Evolutionary conservation across 2,888 invertebrate species (phyloP), one percentile per base, ranked within the genome.

Genomic region (Leptopterna dolabrata): DNA sequence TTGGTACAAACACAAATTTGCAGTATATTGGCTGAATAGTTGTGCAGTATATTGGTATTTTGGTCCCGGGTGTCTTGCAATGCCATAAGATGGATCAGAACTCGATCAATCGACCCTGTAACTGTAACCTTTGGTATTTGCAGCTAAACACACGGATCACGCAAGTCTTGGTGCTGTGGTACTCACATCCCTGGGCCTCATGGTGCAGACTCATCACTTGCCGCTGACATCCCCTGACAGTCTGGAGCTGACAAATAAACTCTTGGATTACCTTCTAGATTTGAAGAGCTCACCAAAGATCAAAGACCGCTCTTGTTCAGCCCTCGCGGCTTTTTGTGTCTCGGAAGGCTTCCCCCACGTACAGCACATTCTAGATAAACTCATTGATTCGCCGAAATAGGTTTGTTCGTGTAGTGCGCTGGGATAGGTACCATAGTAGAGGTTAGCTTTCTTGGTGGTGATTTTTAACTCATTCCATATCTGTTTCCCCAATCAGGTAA

Each of bases 241-340:
- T 92, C 93, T 94, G 89, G 93, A 94, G 9, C 92, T 97, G 27
- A 94, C 96, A 9, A 94, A 95, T 41, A 94, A 94, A 19, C 92
- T 98, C 73, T 94, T 96, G 89, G 94, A 94, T 80, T 93, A 96
- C 43, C 93, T 97, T 87, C 95, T 94, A n/a, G 95, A 95, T 91
- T 92, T 93, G 0, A 96, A 96, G 90, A 92, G 94, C 11, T 94
- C 95, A 19, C 94, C 95, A 0, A 96, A 96, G 92, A 94, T 96
- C 83, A 87, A 73, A 55, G 86, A 78, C 11, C 14, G 43, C 0
- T 76, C 78, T 43, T 85, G 85, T 47, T 47, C 76, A 2, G 80
- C 86, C 2, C 43, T 87, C 16, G 78, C 78, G 16, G 45, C 78
- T 24, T 80, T 87, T 27, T 73, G 63, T 13, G 76, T 70, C 27